Evolutionary conservation across 2,888 invertebrate species (phyloP).

Genomic region (Hirtodrosophila histrioides): DNA sequence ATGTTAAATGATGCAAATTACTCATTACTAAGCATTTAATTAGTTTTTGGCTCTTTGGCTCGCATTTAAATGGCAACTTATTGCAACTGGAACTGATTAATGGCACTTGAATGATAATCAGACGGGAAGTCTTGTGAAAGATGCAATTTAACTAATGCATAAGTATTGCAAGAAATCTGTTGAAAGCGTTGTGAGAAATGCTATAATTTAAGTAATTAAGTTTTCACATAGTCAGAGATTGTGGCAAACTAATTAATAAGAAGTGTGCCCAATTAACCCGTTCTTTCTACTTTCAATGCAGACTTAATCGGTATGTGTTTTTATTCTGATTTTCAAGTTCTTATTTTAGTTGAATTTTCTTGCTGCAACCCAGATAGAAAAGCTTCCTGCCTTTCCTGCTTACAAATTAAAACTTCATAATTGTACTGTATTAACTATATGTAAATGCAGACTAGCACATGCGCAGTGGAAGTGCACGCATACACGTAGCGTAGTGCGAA

Average conservation of each 20-base stretch:
- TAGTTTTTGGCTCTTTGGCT: constrained; percentile 50
- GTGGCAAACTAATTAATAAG: neutral
- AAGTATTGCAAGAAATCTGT: constrained; percentile 15
- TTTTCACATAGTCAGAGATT: constrained; percentile 21
- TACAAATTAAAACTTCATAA: no score
- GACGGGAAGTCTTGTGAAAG: constrained; percentile 57
- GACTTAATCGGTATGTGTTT: neutral
- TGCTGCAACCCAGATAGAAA: no score
- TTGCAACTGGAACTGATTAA: constrained; percentile 41
- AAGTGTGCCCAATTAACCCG: no score
- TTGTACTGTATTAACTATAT: no score
- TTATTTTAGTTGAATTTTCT: no score
- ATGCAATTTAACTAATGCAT: constrained; percentile 36
- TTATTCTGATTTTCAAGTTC: no score
- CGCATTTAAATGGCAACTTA: constrained; percentile 55
- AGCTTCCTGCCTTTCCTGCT: no score
- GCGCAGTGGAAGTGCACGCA: no score
- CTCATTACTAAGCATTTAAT: constrained; percentile 40
- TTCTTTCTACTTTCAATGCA: constrained; percentile 12
- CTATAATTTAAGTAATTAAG: constrained; percentile 18
- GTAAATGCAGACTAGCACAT: no score
- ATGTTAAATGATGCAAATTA: constrained; percentile 66
- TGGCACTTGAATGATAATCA: constrained; percentile 19
- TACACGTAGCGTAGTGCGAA: no score
- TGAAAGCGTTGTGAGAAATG: constrained; percentile 33